Percentiles rank a stretch among this genome's conserved stretches.
Conservation (phyloP, 2,888 invertebrate species). For the Eurytoma adleriae region DNA sequence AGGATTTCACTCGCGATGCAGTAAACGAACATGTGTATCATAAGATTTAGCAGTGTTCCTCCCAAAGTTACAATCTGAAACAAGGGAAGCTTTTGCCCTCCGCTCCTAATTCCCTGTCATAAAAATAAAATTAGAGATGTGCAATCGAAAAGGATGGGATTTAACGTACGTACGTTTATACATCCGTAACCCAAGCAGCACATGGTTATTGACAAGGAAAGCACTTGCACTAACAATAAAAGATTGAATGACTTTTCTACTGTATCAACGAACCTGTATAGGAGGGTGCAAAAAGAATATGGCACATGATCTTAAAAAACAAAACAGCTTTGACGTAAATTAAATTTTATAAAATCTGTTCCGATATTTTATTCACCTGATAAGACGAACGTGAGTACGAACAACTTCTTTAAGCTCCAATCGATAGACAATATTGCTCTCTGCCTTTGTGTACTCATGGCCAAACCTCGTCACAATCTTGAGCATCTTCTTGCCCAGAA, state of each 20-base stretch:
- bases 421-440: too few relatives aligned
- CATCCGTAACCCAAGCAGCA: constrained; percentile 34
- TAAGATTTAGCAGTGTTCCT: constrained; percentile 20
- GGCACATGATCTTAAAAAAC: too few relatives aligned
- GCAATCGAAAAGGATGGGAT: too few relatives aligned
- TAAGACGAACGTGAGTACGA: too few relatives aligned
- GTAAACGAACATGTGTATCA: constrained; percentile 49
- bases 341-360: too few relatives aligned
- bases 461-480: too few relatives aligned
- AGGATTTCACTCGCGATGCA: constrained; percentile 44
- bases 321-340: too few relatives aligned
- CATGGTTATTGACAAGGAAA: constrained; percentile 4
- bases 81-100: background rate
- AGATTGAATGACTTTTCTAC: constrained; percentile 38
- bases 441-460: too few relatives aligned
- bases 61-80: constrained; percentile 12
- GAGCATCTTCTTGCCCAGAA: background rate
- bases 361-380: too few relatives aligned
- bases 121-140: background rate
- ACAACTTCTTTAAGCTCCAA: too few relatives aligned
- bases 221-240: constrained; percentile 20
- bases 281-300: background rate
- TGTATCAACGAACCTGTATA: constrained; percentile 30
- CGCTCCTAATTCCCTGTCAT: background rate
- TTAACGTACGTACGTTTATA: constrained; percentile 13